Evolutionary conservation across 2,797 vertebrate genomes (phyloP).

Genomic region (Myotis myotis): DNA sequence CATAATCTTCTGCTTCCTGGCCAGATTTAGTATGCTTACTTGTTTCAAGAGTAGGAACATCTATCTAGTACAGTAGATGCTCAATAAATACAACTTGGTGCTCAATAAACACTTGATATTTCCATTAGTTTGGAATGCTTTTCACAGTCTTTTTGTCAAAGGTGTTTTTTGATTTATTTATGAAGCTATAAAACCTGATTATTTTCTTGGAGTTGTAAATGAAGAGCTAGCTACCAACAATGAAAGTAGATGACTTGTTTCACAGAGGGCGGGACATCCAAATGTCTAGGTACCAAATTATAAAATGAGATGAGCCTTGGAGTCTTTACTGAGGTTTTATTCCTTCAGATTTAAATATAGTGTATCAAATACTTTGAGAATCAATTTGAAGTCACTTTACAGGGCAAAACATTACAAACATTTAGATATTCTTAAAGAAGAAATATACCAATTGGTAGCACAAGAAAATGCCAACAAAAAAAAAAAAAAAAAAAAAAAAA

Average conservation of each 20-base stretch:
- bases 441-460: constrained; percentile 1
- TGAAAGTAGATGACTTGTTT: constrained; percentile 43
- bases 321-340: constrained; percentile 44
- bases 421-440: constrained; percentile 29
- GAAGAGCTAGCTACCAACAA: constrained; percentile 43
- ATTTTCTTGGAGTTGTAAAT: constrained; percentile 56
- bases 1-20: background rate
- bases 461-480: background rate
- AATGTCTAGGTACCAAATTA: constrained; percentile 57
- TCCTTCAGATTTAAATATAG: constrained; percentile 49
- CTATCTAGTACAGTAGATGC: background rate
- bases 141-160: constrained; percentile 22
- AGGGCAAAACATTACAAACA: constrained; percentile 30
- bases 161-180: constrained; percentile 50
- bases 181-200: constrained; percentile 41
- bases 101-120: constrained; percentile 31
- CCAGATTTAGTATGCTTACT: constrained; percentile 33
- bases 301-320: constrained; percentile 51
- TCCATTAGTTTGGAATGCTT: constrained; percentile 44
- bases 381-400: constrained; percentile 54
- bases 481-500: background rate
- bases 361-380: constrained; percentile 44
- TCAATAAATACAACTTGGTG: constrained; percentile 47
- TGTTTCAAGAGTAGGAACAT: background rate
- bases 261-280: constrained; percentile 48